Base-by-base conservation (phyloP, 2,888 invertebrate genomes). In the Byasa hedistus region DNA sequence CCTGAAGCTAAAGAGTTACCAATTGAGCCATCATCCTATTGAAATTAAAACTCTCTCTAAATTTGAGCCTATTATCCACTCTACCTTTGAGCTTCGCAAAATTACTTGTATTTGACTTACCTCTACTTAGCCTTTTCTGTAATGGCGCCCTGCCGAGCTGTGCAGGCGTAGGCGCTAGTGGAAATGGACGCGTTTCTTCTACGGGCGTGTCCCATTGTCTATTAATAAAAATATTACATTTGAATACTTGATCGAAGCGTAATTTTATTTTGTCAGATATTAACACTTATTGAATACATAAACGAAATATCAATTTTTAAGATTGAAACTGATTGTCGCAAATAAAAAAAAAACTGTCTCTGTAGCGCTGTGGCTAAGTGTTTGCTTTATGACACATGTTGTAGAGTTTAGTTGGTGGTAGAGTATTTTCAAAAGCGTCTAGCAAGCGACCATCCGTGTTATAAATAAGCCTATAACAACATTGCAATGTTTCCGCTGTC, bases 111-210 rank as follows among this genome's bases (percentile, higher is more conserved):
- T 12, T 51, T 4, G 48, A 36, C 12, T 70, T 87, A 96, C 96
- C 95, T 93, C 96, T 93, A 79, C 96, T 97, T 78, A 97, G 96
- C 78, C 97, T 93, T 82, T 97, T 94, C 90, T 98, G 98, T 62
- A 97, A 85, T 12, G 98, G 98, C 51, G 98, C 97, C 72, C 95
- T 94, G 60, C 98, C 98, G 66, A 98, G 93, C 85, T 98, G 98
- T 36, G 98, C 98, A 3, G 98, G 98, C 1, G 98, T 98, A 0
- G 98, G 98, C 56, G 97, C 98, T 72, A 98, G 92, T 65, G 97
- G 95, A 89, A 92, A 92, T 2, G 92, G 92, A n/a, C 92, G 87
- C 0, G 85, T 70, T 66, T 90, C 91, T 66, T 88, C 91, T 0
- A 78, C 76, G 0, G 77, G 79, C 0, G 57, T 60, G 39, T 90